These are phyloP conservation scores for Epinotia demarniana DNA, from an alignment of 2,888 invertebrate species.

Conservation along the genomic window DNA sequence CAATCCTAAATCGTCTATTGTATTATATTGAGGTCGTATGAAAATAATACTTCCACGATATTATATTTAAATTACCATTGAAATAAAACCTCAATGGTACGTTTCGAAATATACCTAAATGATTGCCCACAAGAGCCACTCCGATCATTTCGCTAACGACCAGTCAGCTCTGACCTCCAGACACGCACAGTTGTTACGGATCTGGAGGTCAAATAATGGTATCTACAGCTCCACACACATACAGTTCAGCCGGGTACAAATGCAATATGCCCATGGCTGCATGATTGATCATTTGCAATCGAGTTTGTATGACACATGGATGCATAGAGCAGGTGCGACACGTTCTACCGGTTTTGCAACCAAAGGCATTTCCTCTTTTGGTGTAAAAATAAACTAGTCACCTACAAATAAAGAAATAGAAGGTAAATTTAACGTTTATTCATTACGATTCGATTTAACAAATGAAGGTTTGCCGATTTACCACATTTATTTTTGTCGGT, in stretches of 20 bases:
- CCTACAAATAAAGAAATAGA: not conserved
- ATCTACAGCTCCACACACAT: too few relatives aligned
- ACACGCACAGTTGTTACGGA: not conserved
- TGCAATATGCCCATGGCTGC: slow-evolving; percentile 7
- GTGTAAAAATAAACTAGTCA: not conserved
- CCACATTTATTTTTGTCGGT: too few relatives aligned
- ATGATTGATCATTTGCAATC: slow-evolving; percentile 13
- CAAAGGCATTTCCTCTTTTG: slow-evolving; percentile 1
- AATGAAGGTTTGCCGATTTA: too few relatives aligned
- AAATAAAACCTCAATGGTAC: not conserved
- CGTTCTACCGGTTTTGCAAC: slow-evolving; percentile 4
- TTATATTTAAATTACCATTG: too few relatives aligned
- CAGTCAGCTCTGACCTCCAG: not conserved
- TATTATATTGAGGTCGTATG: too few relatives aligned
- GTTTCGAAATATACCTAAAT: not conserved
- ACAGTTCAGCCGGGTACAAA: not conserved
- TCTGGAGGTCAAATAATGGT: not conserved
- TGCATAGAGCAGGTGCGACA: not conserved
- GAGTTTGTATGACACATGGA: slow-evolving; percentile 1
- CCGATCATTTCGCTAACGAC: too few relatives aligned
- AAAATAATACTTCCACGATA: too few relatives aligned
- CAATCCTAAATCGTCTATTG: too few relatives aligned
- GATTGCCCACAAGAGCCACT: not conserved
- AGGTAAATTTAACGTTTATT: not conserved
- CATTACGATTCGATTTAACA: too few relatives aligned